Evolutionary conservation across 2,113 vertebrate species (phyloP).

Genomic region (Gorilla gorilla): DNA sequence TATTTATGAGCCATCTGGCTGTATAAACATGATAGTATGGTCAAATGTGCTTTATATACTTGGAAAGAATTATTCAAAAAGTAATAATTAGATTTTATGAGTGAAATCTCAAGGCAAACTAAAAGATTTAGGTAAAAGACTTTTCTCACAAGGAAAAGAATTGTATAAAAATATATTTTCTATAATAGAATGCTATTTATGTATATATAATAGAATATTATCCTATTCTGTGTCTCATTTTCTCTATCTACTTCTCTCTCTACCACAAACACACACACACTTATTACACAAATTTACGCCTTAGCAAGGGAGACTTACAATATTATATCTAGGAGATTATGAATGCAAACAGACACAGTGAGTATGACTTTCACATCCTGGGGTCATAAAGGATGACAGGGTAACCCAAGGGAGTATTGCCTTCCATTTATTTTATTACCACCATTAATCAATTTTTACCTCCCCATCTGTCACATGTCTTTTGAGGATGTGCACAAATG

Average conservation of each 20-base stretch:
- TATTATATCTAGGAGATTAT: neutral
- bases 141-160: neutral
- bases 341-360: neutral
- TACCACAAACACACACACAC: neutral
- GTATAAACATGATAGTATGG: neutral
- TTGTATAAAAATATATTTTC: neutral
- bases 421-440: constrained; percentile 20
- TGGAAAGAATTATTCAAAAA: neutral
- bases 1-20: constrained; percentile 68
- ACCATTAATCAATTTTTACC: constrained; percentile 21
- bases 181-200: neutral
- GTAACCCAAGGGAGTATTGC: neutral
- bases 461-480: neutral
- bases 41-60: constrained; percentile 3
- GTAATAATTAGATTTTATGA: constrained; percentile 26
- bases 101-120: neutral
- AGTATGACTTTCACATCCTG: constrained; percentile 1
- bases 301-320: neutral
- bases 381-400: neutral
- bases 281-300: neutral
- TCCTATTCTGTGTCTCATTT: too few species aligned
- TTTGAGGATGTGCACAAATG: neutral
- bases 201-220: neutral
- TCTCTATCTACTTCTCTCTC: neutral
- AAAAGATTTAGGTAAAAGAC: neutral